Conservation (phyloP, 1,140 invertebrate species). For the Bombus breviceps region DNA sequence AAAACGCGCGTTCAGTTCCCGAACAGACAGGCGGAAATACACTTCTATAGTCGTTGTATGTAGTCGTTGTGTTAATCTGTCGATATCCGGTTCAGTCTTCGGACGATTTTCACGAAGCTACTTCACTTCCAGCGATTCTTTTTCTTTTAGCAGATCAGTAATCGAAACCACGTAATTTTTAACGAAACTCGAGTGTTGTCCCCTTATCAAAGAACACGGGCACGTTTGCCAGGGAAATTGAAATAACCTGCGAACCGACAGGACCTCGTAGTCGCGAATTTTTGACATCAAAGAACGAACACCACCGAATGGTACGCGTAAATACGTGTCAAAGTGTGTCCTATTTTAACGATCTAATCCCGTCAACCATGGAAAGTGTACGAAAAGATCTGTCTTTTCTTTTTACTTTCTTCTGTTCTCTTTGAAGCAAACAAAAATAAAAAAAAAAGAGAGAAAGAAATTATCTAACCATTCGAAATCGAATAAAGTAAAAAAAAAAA, state of each 20-base stretch:
- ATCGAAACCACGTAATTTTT: not conserved
- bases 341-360: not conserved
- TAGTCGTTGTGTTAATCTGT: not conserved
- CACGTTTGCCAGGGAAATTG: not conserved
- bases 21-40: not conserved
- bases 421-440: not conserved
- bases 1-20: constrained; percentile 15
- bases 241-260: too few species aligned
- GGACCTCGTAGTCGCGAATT: not conserved
- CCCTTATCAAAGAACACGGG: not conserved
- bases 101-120: not conserved
- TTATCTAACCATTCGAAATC: not conserved
- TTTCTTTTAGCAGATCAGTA: not conserved
- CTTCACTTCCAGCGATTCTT: not conserved
- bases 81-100: not conserved
- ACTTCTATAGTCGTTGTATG: not conserved
- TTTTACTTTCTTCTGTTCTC: not conserved
- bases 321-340: constrained; percentile 13
- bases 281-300: not conserved
- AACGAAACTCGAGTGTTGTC: not conserved
- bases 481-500: not conserved
- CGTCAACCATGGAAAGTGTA: constrained; percentile 17
- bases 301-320: not conserved
- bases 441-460: constrained; percentile 1
- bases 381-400: not conserved